These are phyloP conservation scores for Lacanobia wlatinum DNA, from an alignment of 2,888 invertebrate species.

Conservation along the genomic window DNA sequence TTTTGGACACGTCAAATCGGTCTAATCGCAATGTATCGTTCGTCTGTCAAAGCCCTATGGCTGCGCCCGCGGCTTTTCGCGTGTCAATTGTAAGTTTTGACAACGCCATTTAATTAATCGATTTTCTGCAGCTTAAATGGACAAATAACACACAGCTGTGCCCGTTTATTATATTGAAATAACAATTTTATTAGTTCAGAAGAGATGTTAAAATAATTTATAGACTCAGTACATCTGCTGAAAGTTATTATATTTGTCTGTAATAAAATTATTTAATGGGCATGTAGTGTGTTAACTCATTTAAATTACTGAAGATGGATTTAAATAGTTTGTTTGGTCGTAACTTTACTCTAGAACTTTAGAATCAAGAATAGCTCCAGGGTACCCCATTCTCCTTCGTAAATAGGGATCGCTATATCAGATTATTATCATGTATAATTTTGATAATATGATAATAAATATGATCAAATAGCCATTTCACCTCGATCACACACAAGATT, in stretches of 20 bases:
- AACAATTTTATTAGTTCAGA: slow-evolving; percentile 54
- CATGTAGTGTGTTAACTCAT: slow-evolving; percentile 33
- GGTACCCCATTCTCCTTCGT: neutral
- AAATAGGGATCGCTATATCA: neutral
- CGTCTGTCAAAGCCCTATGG: slow-evolving; percentile 19
- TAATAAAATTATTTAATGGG: slow-evolving; percentile 53
- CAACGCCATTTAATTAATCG: slow-evolving; percentile 50
- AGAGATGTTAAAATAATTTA: slow-evolving; percentile 55
- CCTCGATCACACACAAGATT: neutral
- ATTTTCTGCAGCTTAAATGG: slow-evolving; percentile 44
- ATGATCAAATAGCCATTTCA: neutral
- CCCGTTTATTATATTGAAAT: slow-evolving; percentile 53
- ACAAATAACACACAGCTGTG: slow-evolving; percentile 51
- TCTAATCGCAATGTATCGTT: slow-evolving; percentile 38
- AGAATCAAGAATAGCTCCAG: neutral
- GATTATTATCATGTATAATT: neutral
- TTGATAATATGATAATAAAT: neutral
- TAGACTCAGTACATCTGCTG: slow-evolving; percentile 46
- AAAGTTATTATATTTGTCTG: slow-evolving; percentile 52
- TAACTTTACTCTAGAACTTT: slow-evolving; percentile 2
- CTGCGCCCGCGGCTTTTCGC: slow-evolving; percentile 33
- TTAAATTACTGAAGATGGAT: slow-evolving; percentile 34
- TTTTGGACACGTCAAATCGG: slow-evolving; percentile 36
- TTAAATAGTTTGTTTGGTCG: slow-evolving; percentile 9
- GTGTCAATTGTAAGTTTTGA: slow-evolving; percentile 36